Percentiles rank a stretch among this genome's conserved stretches.
Evolutionary conservation across 2,113 vertebrate species (phyloP).

Genomic region (Notechis scutatus): DNA sequence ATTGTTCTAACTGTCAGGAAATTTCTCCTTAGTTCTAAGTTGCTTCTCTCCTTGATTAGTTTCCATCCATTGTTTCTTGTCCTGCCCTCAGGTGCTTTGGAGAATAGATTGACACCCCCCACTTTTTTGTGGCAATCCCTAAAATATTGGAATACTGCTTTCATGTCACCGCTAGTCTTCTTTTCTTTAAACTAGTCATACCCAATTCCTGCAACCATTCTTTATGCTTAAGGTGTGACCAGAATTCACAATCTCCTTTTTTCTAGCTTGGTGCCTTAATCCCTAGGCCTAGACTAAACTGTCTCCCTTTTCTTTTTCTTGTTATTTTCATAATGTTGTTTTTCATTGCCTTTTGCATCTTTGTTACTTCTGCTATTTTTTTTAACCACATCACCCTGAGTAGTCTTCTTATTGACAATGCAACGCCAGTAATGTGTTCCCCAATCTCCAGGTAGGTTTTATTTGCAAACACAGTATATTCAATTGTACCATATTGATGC

Average conservation of each 20-base stretch:
- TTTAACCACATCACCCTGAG: not conserved
- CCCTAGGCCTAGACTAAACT: not conserved
- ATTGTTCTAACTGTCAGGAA: too few relatives aligned
- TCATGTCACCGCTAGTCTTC: too few relatives aligned
- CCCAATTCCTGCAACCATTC: too few relatives aligned
- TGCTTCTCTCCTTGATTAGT: too few relatives aligned
- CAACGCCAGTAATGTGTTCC: not conserved
- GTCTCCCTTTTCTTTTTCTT: not conserved
- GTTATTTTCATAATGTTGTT: not conserved
- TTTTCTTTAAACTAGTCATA: too few relatives aligned
- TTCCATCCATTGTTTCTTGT: too few relatives aligned
- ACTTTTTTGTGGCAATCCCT: too few relatives aligned
- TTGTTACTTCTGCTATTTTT: not conserved
- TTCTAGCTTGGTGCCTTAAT: not conserved
- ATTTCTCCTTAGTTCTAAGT: too few relatives aligned
- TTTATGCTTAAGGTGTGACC: not conserved
- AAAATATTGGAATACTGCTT: too few relatives aligned
- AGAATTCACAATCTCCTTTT: not conserved
- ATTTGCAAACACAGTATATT: not conserved
- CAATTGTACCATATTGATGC: not conserved
- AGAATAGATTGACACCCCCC: too few relatives aligned
- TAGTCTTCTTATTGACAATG: not conserved
- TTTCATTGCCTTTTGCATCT: not conserved
- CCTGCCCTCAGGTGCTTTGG: too few relatives aligned
- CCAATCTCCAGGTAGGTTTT: not conserved